A percentile compares a stretch with the other conserved stretches of the same genome.
These are phyloP conservation scores for Lamprotornis superbus DNA, from an alignment of 2,113 vertebrate species.

Conservation along the genomic window DNA sequence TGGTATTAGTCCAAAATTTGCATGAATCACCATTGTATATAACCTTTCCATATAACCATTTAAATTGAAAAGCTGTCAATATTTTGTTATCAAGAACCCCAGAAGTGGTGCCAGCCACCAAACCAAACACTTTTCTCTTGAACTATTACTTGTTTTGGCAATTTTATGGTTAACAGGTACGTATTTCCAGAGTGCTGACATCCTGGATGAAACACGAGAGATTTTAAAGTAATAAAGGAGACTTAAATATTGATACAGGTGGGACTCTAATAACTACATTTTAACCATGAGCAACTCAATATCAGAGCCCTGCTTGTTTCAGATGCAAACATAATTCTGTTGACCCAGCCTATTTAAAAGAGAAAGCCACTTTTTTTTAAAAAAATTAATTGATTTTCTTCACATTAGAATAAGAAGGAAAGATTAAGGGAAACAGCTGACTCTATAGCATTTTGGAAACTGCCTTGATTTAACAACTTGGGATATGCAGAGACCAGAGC, in stretches of 20 bases:
- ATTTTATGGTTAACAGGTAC: conserved; percentile 71
- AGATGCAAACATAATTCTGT: conserved; percentile 71
- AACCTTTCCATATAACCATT: neutral
- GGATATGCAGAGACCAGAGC: neutral
- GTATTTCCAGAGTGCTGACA: conserved; percentile 75
- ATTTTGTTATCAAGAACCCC: neutral
- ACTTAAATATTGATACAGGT: conserved; percentile 81
- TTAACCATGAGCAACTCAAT: conserved; percentile 77
- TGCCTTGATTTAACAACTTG: neutral
- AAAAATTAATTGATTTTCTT: conserved; percentile 69
- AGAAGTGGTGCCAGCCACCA: neutral
- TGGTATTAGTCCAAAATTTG: neutral
- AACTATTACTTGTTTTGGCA: conserved; percentile 61
- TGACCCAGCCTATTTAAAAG: conserved; percentile 52
- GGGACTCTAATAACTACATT: conserved; percentile 76
- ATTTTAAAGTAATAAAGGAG: conserved; percentile 80
- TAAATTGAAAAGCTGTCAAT: neutral
- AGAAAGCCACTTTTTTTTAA: conserved; percentile 51
- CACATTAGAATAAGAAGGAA: conserved; percentile 3
- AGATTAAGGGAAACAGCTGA: conserved; percentile 26
- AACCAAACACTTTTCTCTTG: neutral
- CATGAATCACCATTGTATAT: neutral
- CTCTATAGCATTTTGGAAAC: conserved; percentile 8
- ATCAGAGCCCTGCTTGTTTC: conserved; percentile 71
- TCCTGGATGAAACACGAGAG: conserved; percentile 74